Percentiles rank a stretch among this genome's conserved stretches.
These are phyloP conservation scores for Anaspis maculata DNA, from an alignment of 2,888 invertebrate species.

Conservation along the genomic window DNA sequence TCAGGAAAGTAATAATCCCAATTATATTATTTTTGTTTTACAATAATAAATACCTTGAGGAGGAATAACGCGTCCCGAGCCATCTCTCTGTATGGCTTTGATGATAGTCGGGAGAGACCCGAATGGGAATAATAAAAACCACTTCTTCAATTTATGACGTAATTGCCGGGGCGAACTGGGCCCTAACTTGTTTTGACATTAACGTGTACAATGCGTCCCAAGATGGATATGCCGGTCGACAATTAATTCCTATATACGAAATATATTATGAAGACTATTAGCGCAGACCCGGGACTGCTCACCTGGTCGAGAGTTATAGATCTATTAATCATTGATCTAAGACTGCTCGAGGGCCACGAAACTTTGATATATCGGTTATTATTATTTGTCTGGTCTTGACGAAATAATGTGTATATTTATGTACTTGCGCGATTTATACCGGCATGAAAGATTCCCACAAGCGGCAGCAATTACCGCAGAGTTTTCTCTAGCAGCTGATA, in stretches of 20 bases:
- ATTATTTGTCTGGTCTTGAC: conserved; percentile 35
- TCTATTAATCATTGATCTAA: conserved; percentile 36
- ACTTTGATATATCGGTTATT: conserved; percentile 29
- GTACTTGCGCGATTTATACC: conserved; percentile 24
- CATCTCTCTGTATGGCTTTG: neutral
- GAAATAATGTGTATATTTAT: conserved; percentile 34
- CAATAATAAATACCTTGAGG: conserved; percentile 25
- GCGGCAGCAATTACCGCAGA: neutral
- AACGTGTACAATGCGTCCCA: conserved; percentile 24
- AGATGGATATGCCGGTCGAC: conserved; percentile 36
- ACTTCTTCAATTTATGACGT: conserved; percentile 32
- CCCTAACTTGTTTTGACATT: conserved; percentile 34
- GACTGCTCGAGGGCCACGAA: conserved; percentile 25
- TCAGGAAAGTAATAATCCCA: conserved; percentile 31
- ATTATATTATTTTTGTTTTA: conserved; percentile 28
- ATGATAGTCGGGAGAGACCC: conserved; percentile 1
- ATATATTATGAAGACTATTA: conserved; percentile 35
- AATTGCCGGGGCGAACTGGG: conserved; percentile 26
- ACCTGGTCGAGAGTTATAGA: conserved; percentile 37
- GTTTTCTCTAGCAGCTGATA: too few relatives aligned
- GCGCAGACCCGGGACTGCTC: conserved; percentile 29
- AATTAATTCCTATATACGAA: conserved; percentile 36
- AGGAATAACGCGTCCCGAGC: conserved; percentile 15
- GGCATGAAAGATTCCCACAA: conserved; percentile 1
- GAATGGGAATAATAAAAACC: conserved; percentile 24